phyloP scores from a whole-genome alignment of 2,113 vertebrate genomes.

The Ailuropoda melanoleuca region DNA sequence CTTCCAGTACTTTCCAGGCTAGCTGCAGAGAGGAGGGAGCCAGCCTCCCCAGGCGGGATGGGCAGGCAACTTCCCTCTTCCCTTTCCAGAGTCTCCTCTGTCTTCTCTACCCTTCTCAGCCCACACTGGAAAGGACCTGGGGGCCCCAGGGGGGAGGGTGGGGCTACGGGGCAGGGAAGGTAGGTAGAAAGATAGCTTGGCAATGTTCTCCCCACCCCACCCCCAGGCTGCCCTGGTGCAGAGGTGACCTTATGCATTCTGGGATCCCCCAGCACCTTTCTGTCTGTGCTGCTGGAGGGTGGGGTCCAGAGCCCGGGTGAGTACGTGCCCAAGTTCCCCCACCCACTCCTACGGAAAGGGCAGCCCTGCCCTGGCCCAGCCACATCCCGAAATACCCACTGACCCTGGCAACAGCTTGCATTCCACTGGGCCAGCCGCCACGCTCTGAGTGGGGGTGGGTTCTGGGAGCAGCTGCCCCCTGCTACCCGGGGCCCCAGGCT shows the following conservation, averaged over 20 bases:
- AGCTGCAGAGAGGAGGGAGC: not conserved
- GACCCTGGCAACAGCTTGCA: conserved; percentile 53
- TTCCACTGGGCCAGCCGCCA: conserved; percentile 63
- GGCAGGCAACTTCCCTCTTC: not conserved
- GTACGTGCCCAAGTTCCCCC: conserved; percentile 39
- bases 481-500: not conserved
- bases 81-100: not conserved
- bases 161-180: not conserved
- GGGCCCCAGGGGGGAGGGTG: not conserved
- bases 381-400: conserved; percentile 73
- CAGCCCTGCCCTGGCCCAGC: conserved; percentile 55
- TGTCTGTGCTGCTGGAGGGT: conserved; percentile 84
- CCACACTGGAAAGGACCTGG: not conserved
- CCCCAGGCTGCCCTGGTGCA: conserved; percentile 72
- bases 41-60: fast-evolving
- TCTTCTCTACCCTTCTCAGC: not conserved
- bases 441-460: conserved; percentile 14
- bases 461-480: conserved; percentile 16
- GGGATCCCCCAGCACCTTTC: conserved; percentile 83
- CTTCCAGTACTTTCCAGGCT: not conserved
- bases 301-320: conserved; percentile 84
- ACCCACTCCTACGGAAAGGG: conserved; percentile 57
- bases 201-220: not conserved
- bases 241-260: conserved; percentile 84
- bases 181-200: not conserved